Percentiles rank a stretch among this genome's conserved stretches.
These are phyloP conservation scores for Drosophila willistoni DNA, from an alignment of 1,140 invertebrate species.

Conservation along the genomic window DNA sequence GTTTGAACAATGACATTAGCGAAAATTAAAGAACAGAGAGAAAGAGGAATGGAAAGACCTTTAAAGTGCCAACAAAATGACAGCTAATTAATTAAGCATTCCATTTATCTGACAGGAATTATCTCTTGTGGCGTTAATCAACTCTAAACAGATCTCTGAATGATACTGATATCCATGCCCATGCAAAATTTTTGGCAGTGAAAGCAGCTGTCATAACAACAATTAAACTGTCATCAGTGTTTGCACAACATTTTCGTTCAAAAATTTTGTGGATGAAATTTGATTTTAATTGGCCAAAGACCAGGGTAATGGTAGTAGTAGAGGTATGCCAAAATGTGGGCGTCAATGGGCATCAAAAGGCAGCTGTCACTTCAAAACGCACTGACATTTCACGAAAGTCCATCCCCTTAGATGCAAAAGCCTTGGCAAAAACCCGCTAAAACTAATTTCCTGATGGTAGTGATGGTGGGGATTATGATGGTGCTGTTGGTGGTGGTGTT, in stretches of 20 bases:
- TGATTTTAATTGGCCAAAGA: slow-evolving; percentile 77
- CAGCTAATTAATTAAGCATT: slow-evolving; percentile 63
- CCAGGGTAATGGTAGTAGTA: slow-evolving; percentile 10
- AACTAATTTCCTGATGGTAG: slow-evolving; percentile 70
- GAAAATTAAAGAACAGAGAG: slow-evolving; percentile 3
- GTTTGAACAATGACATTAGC: slow-evolving; percentile 14
- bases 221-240: slow-evolving; percentile 77
- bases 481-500: slow-evolving; percentile 15
- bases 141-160: slow-evolving; percentile 36
- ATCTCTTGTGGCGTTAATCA: slow-evolving; percentile 35
- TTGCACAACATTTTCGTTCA: slow-evolving; percentile 42
- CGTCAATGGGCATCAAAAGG: slow-evolving; percentile 18
- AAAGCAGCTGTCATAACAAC: slow-evolving; percentile 69
- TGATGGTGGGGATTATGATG: neutral
- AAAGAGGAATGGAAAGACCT: neutral
- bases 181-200: slow-evolving; percentile 26
- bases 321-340: slow-evolving; percentile 44
- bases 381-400: neutral
- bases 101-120: slow-evolving; percentile 42
- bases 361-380: slow-evolving; percentile 58
- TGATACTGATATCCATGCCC: slow-evolving; percentile 56
- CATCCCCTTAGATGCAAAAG: neutral
- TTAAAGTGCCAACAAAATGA: slow-evolving; percentile 56
- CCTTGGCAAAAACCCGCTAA: slow-evolving; percentile 59
- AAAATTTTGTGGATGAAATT: slow-evolving; percentile 53